phyloP scores from a whole-genome alignment of 2,113 vertebrate genomes.

The Gulo gulo region DNA sequence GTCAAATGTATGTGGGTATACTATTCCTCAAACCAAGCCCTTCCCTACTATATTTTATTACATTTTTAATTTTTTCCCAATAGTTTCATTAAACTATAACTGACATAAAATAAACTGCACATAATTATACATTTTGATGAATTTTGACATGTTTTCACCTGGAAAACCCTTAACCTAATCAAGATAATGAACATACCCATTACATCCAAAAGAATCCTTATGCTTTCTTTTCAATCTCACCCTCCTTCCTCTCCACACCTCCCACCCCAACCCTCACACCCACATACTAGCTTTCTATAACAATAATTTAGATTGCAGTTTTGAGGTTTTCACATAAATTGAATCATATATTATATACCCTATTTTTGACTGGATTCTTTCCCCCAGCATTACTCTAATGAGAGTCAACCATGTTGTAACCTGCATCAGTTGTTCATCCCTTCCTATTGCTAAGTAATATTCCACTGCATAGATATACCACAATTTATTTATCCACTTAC shows the following conservation, averaged over 20 bases:
- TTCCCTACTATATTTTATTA: background rate
- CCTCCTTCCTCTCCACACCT: background rate
- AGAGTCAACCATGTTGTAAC: background rate
- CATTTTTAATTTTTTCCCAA: background rate
- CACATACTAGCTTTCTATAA: background rate
- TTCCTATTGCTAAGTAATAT: background rate
- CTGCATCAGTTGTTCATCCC: background rate
- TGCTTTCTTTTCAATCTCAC: background rate
- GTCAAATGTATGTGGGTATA: background rate
- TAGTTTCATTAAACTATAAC: background rate
- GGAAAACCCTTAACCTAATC: background rate
- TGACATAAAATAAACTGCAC: background rate
- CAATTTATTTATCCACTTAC: background rate
- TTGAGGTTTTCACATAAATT: background rate
- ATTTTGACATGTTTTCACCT: background rate
- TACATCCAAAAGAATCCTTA: background rate
- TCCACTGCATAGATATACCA: background rate
- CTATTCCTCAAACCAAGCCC: background rate
- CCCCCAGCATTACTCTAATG: background rate
- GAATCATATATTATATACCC: background rate
- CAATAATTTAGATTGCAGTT: background rate
- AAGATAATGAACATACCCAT: background rate
- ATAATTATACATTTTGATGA: background rate
- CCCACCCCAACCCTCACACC: background rate
- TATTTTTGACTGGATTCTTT: background rate